Percentiles rank a stretch among this genome's conserved stretches.
Conservation (phyloP, 2,888 invertebrate genomes). For the Carterocephalus palaemon region DNA sequence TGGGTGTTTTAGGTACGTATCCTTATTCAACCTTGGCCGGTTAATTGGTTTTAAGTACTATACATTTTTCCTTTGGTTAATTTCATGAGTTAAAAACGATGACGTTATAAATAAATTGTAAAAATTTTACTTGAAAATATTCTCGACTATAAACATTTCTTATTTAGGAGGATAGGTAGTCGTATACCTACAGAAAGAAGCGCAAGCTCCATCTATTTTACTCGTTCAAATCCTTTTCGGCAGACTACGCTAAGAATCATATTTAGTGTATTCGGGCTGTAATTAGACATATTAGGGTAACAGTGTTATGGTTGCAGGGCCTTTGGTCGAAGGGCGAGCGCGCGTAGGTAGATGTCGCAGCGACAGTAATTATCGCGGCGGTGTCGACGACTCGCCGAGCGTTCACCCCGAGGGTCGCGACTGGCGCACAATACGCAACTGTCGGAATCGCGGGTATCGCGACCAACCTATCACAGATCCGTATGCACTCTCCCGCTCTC, state of each 20-base stretch:
- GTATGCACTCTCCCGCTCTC: constrained; percentile 30
- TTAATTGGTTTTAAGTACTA: no score
- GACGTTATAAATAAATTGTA: no score
- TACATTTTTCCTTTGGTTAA: no score
- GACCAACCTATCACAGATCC: constrained; percentile 55
- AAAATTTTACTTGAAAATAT: no score
- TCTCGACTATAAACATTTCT: no score
- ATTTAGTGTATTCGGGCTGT: constrained; percentile 29
- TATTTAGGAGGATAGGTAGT: no score
- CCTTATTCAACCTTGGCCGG: no score
- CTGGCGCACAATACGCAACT: constrained; percentile 58
- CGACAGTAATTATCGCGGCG: constrained; percentile 73
- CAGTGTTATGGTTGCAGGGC: constrained; percentile 30
- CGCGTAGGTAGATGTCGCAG: constrained; percentile 54
- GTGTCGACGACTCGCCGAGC: constrained; percentile 75
- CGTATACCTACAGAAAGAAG: no score
- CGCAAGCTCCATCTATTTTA: not conserved
- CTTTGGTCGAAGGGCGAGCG: constrained; percentile 41
- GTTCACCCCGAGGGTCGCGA: constrained; percentile 72
- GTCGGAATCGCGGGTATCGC: constrained; percentile 51
- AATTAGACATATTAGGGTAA: constrained; percentile 44
- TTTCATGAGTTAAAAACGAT: no score
- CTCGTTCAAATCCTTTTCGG: not conserved
- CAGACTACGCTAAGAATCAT: constrained; percentile 11
- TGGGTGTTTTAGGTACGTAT: no score